Conservation (phyloP, 1,140 invertebrate species). For the Planococcus citri region DNA sequence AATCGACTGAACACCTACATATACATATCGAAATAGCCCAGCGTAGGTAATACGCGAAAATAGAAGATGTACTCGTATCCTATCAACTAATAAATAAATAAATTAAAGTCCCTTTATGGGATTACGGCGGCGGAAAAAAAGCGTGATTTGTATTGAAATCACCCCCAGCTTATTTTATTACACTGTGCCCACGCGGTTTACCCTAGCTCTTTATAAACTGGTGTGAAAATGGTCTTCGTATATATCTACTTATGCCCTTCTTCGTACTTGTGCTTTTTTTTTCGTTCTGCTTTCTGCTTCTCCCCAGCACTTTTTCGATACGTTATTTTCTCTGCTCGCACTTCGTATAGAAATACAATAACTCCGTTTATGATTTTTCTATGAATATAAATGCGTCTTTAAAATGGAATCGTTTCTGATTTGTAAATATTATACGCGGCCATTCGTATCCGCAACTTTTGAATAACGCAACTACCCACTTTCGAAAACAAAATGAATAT, state of each 20-base stretch:
- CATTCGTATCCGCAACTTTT: not conserved
- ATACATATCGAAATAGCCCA: no score
- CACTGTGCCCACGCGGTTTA: not conserved
- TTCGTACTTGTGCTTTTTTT: not conserved
- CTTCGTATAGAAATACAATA: not conserved
- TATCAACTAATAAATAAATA: conserved; percentile 2
- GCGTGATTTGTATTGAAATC: conserved; percentile 6
- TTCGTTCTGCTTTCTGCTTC: no score
- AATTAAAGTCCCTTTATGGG: not conserved
- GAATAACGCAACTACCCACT: not conserved
- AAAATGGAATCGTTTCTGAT: conserved; percentile 1
- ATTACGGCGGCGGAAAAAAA: not conserved
- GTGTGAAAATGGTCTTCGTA: not conserved
- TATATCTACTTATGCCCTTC: not conserved
- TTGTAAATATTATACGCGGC: not conserved
- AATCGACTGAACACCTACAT: no score
- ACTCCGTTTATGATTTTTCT: not conserved
- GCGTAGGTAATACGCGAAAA: not conserved
- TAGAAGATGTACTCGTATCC: no score
- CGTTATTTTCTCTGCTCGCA: not conserved
- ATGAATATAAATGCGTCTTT: conserved; percentile 8
- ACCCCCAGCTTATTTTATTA: conserved; percentile 5
- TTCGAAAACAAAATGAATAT: not conserved
- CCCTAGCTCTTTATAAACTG: not conserved
- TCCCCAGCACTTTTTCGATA: not conserved